These are phyloP conservation scores for Clinocottus analis DNA, from an alignment of 2,113 vertebrate genomes.

Conservation along the genomic window DNA sequence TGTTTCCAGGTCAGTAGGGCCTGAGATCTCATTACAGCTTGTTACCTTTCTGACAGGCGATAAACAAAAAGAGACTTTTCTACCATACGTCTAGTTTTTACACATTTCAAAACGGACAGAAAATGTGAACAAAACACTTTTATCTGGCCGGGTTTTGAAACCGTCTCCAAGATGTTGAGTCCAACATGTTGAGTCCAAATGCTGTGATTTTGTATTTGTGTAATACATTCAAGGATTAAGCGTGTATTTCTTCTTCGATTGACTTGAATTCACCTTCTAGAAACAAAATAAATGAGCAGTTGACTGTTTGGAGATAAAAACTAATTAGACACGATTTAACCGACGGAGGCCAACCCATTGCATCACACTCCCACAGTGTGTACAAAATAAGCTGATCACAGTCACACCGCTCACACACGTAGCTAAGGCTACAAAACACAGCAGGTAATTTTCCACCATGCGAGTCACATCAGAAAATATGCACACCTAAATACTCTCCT, in stretches of 20 bases:
- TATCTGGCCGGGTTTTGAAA: no score
- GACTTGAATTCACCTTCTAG: background rate
- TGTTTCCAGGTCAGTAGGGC: background rate
- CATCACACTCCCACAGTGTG: background rate
- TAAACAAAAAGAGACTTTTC: background rate
- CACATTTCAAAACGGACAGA: no score
- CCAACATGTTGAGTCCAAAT: background rate
- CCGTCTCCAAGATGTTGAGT: background rate
- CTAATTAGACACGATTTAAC: background rate
- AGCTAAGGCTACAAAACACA: background rate
- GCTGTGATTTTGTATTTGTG: background rate
- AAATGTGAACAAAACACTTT: no score
- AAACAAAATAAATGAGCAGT: background rate
- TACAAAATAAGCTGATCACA: background rate
- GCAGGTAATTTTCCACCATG: background rate
- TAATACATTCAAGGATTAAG: no score
- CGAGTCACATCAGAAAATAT: background rate
- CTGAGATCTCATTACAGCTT: background rate
- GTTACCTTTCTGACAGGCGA: background rate
- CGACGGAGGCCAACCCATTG: background rate
- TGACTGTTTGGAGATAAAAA: background rate
- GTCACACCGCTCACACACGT: background rate
- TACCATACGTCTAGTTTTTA: background rate
- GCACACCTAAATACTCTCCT: background rate
- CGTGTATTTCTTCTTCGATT: background rate